Conservation (phyloP, 2,888 invertebrate genomes). For the Caenorhabditis macrosperma region DNA sequence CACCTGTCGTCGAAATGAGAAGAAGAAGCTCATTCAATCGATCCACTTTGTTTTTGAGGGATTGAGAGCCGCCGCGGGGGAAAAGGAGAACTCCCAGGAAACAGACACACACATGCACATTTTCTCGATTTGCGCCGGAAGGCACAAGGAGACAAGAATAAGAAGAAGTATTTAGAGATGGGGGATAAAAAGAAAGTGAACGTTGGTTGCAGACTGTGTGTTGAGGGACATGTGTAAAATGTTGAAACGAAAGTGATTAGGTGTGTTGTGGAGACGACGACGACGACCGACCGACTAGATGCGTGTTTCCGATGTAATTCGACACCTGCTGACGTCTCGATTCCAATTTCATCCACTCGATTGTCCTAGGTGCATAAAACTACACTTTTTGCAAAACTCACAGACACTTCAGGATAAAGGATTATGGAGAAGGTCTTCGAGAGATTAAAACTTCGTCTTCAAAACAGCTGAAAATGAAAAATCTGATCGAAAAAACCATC, state of each 20-base stretch:
- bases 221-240: constrained; percentile 49
- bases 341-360: constrained; percentile 32
- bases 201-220: too few species aligned
- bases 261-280: constrained; percentile 18
- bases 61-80: too few species aligned
- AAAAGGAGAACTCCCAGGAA: too few species aligned
- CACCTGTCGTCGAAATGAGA: too few species aligned
- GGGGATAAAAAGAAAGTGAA: not conserved
- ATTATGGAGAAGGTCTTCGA: too few species aligned
- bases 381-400: constrained; percentile 6
- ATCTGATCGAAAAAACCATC: too few species aligned
- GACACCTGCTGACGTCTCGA: constrained; percentile 29
- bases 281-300: not conserved
- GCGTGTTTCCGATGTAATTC: constrained; percentile 43
- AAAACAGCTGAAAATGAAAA: too few species aligned
- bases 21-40: too few species aligned
- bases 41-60: too few species aligned
- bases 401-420: not conserved
- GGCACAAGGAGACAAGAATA: not conserved
- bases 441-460: too few species aligned
- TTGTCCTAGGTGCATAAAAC: not conserved
- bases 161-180: not conserved
- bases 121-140: too few species aligned
- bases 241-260: constrained; percentile 45
- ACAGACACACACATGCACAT: too few species aligned